phyloP scores from a whole-genome alignment of 2,113 vertebrate species.

The Tichodroma muraria region DNA sequence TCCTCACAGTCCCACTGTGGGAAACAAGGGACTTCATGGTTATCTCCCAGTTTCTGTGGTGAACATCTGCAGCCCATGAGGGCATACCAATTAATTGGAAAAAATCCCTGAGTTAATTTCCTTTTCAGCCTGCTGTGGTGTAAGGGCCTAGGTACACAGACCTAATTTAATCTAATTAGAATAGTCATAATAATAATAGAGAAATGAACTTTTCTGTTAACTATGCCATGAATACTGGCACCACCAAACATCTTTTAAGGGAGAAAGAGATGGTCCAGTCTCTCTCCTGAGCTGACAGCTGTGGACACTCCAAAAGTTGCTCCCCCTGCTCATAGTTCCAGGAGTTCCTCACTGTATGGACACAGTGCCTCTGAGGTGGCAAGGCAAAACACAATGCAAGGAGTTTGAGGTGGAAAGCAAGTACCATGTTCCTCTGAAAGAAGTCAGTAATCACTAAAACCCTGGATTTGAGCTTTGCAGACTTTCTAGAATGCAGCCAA shows the following conservation, averaged over 20 bases:
- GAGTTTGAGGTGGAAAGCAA: not conserved
- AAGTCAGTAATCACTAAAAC: not conserved
- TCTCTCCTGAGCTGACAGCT: not conserved
- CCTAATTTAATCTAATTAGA: constrained; percentile 62
- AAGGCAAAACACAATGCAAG: not conserved
- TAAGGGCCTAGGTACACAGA: constrained; percentile 43
- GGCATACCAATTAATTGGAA: constrained; percentile 68
- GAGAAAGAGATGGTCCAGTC: not conserved
- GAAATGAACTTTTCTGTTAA: not conserved
- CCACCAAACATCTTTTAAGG: not conserved
- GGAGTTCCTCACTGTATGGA: not conserved
- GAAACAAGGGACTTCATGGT: not conserved
- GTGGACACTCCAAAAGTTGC: not conserved
- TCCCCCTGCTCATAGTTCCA: not conserved
- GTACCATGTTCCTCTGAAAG: not conserved
- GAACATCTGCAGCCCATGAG: constrained; percentile 38
- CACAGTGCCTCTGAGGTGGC: not conserved
- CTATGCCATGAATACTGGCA: not conserved
- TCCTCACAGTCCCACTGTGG: not conserved
- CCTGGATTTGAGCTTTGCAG: not conserved
- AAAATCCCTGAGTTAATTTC: constrained; percentile 67
- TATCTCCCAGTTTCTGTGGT: constrained; percentile 52
- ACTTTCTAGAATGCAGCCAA: not conserved
- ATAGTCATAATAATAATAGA: not conserved
- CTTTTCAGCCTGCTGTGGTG: constrained; percentile 44